These are phyloP conservation scores for Heliocidaris erythrogramma DNA, from an alignment of 35 echinoderm and acorn worm genomes.

Conservation along the genomic window DNA sequence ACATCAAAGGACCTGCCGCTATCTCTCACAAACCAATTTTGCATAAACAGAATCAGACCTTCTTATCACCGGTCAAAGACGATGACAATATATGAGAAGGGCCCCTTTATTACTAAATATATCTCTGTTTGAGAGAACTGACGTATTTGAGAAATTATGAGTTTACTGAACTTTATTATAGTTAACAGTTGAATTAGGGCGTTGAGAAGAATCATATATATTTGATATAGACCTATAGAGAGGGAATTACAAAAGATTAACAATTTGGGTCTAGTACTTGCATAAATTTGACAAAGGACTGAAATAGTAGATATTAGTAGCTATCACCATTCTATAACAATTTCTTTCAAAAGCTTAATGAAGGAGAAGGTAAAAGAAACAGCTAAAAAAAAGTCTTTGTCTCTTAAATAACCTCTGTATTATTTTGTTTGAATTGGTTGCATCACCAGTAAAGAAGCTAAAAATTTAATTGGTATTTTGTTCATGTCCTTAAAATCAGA, in stretches of 20 bases:
- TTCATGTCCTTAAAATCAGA: neutral
- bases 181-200: neutral
- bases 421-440: too few relatives aligned
- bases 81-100: neutral
- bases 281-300: neutral
- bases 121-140: neutral
- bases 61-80: constrained; percentile 8
- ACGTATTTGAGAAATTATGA: constrained; percentile 22
- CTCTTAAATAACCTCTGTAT: too few relatives aligned
- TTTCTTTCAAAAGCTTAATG: neutral
- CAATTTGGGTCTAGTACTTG: neutral
- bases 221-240: neutral
- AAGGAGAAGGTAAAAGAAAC: too few relatives aligned
- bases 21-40: neutral
- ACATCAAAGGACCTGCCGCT: constrained; percentile 26
- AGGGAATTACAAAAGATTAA: neutral
- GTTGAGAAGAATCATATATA: neutral
- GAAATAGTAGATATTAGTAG: neutral
- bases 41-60: constrained; percentile 13
- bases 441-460: too few relatives aligned
- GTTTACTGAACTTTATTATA: neutral
- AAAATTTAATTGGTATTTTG: neutral
- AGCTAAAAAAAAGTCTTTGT: too few relatives aligned
- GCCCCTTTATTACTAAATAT: neutral
- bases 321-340: neutral